Percentiles rank a stretch among this genome's conserved stretches.
Conservation (phyloP, 2,888 invertebrate species). For the Ophioninae sp. region DNA sequence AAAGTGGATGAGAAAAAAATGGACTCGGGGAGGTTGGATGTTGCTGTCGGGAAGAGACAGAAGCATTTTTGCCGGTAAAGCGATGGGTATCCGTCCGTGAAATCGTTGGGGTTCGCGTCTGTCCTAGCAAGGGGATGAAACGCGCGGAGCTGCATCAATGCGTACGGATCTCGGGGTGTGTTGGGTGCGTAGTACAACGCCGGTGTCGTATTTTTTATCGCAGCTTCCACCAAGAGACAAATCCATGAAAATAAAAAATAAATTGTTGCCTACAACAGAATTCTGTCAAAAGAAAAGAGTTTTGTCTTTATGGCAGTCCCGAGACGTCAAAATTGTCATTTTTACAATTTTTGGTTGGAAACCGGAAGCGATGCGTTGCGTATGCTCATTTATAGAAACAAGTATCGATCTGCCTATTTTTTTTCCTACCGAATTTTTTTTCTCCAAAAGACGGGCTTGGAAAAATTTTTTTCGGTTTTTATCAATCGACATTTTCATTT, state of each 20-base stretch:
- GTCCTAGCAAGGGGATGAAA: constrained; percentile 26
- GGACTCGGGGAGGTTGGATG: constrained; percentile 13
- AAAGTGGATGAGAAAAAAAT: constrained; percentile 25
- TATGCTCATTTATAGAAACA: too few species aligned
- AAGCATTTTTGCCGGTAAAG: constrained; percentile 43
- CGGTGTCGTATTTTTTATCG: constrained; percentile 6
- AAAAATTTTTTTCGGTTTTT: not conserved
- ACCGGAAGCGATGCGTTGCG: not conserved
- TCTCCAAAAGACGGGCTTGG: not conserved
- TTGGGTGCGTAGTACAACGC: not conserved
- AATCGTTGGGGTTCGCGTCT: constrained; percentile 51
- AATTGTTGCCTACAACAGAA: not conserved
- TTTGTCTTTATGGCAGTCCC: not conserved
- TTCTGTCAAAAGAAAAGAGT: not conserved
- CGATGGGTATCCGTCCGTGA: constrained; percentile 52
- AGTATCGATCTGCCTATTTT: not conserved
- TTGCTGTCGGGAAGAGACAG: constrained; percentile 19
- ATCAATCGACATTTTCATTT: not conserved
- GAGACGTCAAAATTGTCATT: not conserved
- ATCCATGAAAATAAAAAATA: constrained; percentile 23
- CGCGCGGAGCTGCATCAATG: constrained; percentile 2
- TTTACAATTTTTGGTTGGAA: not conserved
- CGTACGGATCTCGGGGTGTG: constrained; percentile 2
- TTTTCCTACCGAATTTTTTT: not conserved
- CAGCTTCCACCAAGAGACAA: not conserved